Base-by-base conservation (phyloP, 2,888 invertebrate species). In the Mythimna pallens region DNA sequence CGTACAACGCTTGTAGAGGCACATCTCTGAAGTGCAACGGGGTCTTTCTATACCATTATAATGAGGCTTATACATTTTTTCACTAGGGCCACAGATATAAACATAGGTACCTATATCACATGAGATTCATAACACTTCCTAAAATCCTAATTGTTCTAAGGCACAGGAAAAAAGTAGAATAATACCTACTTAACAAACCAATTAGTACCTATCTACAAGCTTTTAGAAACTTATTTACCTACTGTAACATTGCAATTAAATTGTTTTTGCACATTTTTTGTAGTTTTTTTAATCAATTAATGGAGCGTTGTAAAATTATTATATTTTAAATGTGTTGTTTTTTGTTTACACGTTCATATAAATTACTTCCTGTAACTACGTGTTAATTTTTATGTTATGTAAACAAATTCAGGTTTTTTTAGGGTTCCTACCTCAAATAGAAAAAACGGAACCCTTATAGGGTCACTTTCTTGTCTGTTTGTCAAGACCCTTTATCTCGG, bases 331-430 rank as follows among this genome's bases (percentile, higher is more conserved):
- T 64, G 22, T 65, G 25, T 43, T 67, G 50, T 47, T 84, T 77
- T 73, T 85, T 85, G 59, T 65, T 70, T 59, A 66, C 69, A 58
- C 25, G 30, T 55, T 50, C 8, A 9, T 22, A 36, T 30, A 70
- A 85, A 85, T 72, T 62, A 59, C 73, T 78, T 85, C 82, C 79
- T 75, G 12, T 25, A 40, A 0, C 12, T 40, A 43, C 43, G 12
- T 70, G n/a, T 58, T 20, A 4, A 12, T 52, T 73, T 63, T 25
- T 36, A n/a, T 52, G 20, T 58, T 80, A 58, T 9, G 58, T 54
- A 64, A 80, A 80, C 34, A 64, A 64, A 64, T 54, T 59, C 25
- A 36, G 25, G 40, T 17, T 57, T 30, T 22, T 57, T 30, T 30
- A 30, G 30, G 30, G 30, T 30, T 30, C 30, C 30, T 30, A 30